Conservation (phyloP, 2,888 invertebrate genomes). For the Leucozona laternaria region DNA sequence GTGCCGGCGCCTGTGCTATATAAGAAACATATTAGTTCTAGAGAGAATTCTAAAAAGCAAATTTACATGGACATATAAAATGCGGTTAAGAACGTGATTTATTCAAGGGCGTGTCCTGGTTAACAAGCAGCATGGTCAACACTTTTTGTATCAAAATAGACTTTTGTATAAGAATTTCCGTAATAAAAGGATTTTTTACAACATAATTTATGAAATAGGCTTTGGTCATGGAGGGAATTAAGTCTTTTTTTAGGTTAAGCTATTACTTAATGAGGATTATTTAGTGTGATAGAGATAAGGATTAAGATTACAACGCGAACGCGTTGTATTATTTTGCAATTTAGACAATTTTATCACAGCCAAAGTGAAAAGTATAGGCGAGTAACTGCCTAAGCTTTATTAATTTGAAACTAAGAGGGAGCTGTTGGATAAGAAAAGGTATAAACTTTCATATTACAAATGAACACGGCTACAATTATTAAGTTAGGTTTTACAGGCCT, state of each 20-base stretch:
- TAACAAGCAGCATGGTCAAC: conserved; percentile 36
- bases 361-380: neutral
- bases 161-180: neutral
- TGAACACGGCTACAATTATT: too few species aligned
- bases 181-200: neutral
- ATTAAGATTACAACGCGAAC: neutral
- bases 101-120: conserved; percentile 44
- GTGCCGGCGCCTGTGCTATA: neutral
- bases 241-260: conserved; percentile 34
- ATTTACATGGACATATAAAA: conserved; percentile 26
- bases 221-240: conserved; percentile 17
- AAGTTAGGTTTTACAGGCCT: too few species aligned
- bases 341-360: neutral
- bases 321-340: neutral
- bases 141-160: neutral
- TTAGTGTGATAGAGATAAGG: conserved; percentile 1
- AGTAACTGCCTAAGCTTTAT: neutral
- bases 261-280: conserved; percentile 20
- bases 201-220: conserved; percentile 29
- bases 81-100: conserved; percentile 43
- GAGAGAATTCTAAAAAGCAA: neutral
- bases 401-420: neutral
- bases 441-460: too few species aligned
- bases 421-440: too few species aligned
- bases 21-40: conserved; percentile 9